Percentiles rank a stretch among this genome's conserved stretches.
Conservation (phyloP, 2,113 vertebrate species). For the Oplegnathus fasciatus region DNA sequence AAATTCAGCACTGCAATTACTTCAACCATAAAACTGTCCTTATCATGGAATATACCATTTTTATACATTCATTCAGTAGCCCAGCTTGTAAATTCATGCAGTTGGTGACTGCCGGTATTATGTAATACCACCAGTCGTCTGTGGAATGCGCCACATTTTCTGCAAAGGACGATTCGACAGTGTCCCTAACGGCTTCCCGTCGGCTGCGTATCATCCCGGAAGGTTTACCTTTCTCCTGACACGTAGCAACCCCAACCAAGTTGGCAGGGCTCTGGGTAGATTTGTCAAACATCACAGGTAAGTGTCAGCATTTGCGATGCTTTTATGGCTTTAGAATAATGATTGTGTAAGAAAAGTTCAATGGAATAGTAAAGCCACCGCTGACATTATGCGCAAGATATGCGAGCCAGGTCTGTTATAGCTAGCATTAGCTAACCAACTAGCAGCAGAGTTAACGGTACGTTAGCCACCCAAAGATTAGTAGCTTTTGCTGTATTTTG, state of each 20-base stretch:
- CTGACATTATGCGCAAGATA: background rate
- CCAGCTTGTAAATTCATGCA: background rate
- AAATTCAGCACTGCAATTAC: background rate
- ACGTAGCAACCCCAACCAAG: slow-evolving; percentile 81
- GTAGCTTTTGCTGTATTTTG: background rate
- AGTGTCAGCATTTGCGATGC: background rate
- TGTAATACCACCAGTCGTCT: slow-evolving; percentile 16
- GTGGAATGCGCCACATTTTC: background rate
- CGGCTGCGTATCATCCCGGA: slow-evolving; percentile 65
- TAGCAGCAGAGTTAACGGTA: slow-evolving; percentile 47
- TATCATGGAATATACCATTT: background rate
- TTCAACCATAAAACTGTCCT: background rate
- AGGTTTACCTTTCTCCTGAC: slow-evolving; percentile 75
- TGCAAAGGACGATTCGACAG: background rate
- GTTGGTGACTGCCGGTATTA: accelerated
- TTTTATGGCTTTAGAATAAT: background rate
- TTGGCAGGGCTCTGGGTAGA: slow-evolving; percentile 58
- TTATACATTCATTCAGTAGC: background rate
- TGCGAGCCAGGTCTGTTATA: background rate
- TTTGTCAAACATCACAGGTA: slow-evolving; percentile 66
- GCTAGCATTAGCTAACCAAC: slow-evolving; percentile 49
- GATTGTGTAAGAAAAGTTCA: too few relatives aligned
- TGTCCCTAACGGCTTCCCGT: slow-evolving; percentile 56
- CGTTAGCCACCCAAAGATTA: slow-evolving; percentile 34
- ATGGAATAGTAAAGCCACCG: background rate